Conservation (phyloP, 1,140 invertebrate genomes). For the Sarcophaga peregrina region DNA sequence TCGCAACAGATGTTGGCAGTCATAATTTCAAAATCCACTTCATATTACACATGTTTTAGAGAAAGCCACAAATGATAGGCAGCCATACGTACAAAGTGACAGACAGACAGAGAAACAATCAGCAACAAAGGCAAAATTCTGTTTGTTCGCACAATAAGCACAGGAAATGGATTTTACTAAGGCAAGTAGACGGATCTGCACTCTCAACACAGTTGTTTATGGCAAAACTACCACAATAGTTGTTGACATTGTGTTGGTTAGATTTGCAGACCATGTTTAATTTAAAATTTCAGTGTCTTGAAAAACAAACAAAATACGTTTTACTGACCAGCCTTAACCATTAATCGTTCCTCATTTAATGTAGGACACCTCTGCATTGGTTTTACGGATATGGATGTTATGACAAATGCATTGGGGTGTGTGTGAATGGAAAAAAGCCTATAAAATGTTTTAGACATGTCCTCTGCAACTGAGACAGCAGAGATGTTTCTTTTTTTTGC, state of each 20-base stretch:
- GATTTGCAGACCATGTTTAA: no score
- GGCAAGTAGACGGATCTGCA: no score
- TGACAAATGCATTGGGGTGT: slow-evolving; percentile 18
- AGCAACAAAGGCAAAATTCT: background rate
- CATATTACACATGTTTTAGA: slow-evolving; percentile 17
- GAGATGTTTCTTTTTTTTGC: background rate
- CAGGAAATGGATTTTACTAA: background rate
- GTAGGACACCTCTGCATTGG: background rate
- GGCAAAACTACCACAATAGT: no score
- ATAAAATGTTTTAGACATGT: background rate
- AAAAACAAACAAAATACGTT: no score
- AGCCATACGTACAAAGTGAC: no score
- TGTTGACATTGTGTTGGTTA: no score
- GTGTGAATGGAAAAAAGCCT: slow-evolving; percentile 10
- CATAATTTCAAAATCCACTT: background rate
- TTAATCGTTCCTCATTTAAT: background rate
- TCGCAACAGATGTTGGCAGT: background rate
- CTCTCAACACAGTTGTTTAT: no score
- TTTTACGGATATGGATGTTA: background rate
- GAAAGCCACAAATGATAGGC: background rate
- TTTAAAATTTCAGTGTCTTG: no score
- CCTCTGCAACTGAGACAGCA: background rate
- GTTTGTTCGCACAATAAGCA: slow-evolving; percentile 10
- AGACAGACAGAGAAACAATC: no score
- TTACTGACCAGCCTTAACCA: no score